Conservation (phyloP, 2,113 vertebrate species). For the Neofelis nebulosa region DNA sequence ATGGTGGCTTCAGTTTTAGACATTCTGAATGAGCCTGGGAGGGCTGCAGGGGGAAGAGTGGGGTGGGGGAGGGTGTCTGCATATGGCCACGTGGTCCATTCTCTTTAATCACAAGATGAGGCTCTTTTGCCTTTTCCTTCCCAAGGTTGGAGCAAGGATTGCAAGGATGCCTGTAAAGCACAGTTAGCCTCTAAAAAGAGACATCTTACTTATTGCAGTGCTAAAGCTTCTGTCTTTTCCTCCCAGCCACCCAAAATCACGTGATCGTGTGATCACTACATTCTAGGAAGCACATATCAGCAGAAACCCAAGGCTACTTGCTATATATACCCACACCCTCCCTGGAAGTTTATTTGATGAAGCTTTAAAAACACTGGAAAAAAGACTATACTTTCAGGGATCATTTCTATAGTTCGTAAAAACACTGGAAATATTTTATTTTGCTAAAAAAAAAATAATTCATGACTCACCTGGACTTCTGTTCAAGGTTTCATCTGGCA, state of each 20-base stretch:
- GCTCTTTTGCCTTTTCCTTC: background rate
- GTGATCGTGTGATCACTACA: background rate
- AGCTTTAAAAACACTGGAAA: background rate
- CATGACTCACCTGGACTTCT: conserved; percentile 76
- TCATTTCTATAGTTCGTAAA: background rate
- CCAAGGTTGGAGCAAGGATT: background rate
- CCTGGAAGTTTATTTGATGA: background rate
- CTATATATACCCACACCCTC: background rate
- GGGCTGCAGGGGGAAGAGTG: background rate
- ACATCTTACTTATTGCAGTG: background rate
- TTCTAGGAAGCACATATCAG: background rate
- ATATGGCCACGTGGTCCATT: background rate
- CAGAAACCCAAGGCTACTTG: background rate
- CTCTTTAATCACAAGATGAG: background rate
- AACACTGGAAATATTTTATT: background rate
- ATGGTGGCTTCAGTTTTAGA: background rate
- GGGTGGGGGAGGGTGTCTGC: background rate
- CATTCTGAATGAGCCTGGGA: background rate
- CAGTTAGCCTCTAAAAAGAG: background rate
- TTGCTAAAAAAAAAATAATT: background rate
- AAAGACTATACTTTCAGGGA: too few species aligned
- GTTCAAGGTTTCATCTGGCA: conserved; percentile 65
- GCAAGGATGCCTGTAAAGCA: background rate
- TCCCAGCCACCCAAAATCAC: background rate
- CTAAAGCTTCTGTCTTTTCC: background rate